Base-by-base conservation (phyloP, 35 echinoderm and acorn worm genomes). In the Strongylocentrotus purpuratus region DNA sequence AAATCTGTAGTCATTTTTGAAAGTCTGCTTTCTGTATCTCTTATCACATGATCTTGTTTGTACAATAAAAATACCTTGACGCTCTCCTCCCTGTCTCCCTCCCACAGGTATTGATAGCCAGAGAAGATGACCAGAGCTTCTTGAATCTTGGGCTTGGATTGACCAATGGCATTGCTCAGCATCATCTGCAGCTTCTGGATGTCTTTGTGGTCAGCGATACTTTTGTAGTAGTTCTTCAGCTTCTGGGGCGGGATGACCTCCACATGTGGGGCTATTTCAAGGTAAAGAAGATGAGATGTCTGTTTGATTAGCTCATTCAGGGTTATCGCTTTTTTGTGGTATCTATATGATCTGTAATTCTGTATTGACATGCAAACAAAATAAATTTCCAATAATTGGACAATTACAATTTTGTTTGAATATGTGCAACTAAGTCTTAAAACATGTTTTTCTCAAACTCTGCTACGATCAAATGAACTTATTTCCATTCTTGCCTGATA, bases 111-210 rank as follows among this genome's bases (percentile, higher is more conserved):
- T 92, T 99, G 97, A 87, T 97, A 99, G 8, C 94, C 88, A 52
- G 95, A 97, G 92, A 98, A 99, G 47, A 98, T 95, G 92, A 98
- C 90, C 28, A 99, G 94, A 15, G 98, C 85, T 50, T 97, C 97
- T 46, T 97, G 97, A 48, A 99, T 96, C 97, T 98, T 96, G 31
- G 97, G 98, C 85, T 95, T 96, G 86, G 97, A 96, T 32, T 97
- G 96, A 86, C 96, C 97, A 89, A 99, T 99, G 32, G 97, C 94
- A 93, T 97, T 98, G 33, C 97, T 98, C 93, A 99, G 94, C 98
- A 99, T 99, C 98, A 99, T 99, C 88, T 98, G 96, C 33, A 99
- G 92, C 85, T 99, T 99, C 94, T 97, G 94, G 46, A 99, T 98
- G 94, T 99, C 97, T 47, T 99, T 99, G 92, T 99, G 98, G 35